phyloP scores from a whole-genome alignment of 2,888 invertebrate genomes.

The Dolichomitus sp. region DNA sequence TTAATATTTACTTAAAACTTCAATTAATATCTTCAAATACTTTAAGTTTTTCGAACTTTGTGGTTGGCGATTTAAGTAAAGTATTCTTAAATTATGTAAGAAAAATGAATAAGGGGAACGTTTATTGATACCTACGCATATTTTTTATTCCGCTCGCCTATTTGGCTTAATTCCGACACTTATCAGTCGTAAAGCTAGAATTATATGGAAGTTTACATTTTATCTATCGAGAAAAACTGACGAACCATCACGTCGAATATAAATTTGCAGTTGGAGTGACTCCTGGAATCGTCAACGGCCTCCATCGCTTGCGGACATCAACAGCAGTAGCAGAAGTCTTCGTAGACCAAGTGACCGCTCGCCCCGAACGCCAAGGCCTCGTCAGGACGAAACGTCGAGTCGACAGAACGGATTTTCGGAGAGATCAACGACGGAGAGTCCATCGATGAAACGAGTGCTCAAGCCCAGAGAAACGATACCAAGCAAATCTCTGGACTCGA shows the following conservation, averaged over 20 bases:
- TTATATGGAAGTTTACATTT: neutral
- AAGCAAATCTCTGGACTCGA: constrained; percentile 64
- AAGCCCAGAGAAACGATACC: constrained; percentile 65
- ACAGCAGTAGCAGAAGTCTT: constrained; percentile 67
- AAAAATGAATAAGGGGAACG: neutral
- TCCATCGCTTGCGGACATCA: constrained; percentile 76
- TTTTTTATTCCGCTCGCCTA: neutral
- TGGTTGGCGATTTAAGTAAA: too few species aligned
- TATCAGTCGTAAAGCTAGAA: neutral
- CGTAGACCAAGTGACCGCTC: constrained; percentile 75
- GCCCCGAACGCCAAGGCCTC: constrained; percentile 73
- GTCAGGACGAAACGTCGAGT: constrained; percentile 72
- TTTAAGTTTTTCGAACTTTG: too few species aligned
- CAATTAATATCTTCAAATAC: too few species aligned
- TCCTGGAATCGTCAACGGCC: constrained; percentile 79
- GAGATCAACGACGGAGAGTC: constrained; percentile 60
- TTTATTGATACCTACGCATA: neutral
- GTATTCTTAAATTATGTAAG: neutral
- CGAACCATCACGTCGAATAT: constrained; percentile 41
- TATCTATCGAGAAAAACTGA: constrained; percentile 11
- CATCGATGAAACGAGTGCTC: constrained; percentile 57
- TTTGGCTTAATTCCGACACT: neutral
- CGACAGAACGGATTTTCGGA: constrained; percentile 67
- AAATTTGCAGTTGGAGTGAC: constrained; percentile 83
- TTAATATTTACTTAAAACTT: too few species aligned